A percentile compares a stretch with the other conserved stretches of the same genome.
Conservation (phyloP, 2,888 invertebrate genomes). For the Cephus rjabovi region DNA sequence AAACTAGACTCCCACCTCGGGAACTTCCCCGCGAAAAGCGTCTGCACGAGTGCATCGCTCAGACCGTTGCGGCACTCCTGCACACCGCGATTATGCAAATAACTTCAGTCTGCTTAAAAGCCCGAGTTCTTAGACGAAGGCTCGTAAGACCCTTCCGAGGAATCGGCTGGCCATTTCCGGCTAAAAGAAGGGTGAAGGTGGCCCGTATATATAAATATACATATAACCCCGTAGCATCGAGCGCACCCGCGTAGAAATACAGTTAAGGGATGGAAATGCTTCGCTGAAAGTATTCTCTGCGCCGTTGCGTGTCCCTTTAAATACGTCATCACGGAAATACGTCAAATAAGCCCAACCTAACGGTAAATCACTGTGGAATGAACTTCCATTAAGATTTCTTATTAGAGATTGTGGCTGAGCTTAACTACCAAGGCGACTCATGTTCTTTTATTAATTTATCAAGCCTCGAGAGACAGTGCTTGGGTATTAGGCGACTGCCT, state of each 20-base stretch:
- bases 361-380: neutral
- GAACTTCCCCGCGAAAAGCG: neutral
- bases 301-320: neutral
- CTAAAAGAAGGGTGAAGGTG: neutral
- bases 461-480: neutral
- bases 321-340: neutral
- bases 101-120: conserved; percentile 28
- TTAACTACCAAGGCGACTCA: neutral
- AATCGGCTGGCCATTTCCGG: neutral
- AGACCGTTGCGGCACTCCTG: neutral
- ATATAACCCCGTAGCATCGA: no score
- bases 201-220: neutral
- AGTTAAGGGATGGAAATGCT: neutral
- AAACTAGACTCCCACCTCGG: neutral
- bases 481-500: neutral
- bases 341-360: neutral
- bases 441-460: neutral
- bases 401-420: neutral
- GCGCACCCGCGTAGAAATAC: no score
- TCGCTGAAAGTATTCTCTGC: neutral
- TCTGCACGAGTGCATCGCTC: neutral
- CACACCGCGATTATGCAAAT: conserved; percentile 6
- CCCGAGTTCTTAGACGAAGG: conserved; percentile 20
- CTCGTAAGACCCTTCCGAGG: neutral
- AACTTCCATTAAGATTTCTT: neutral